Conservation (phyloP, 2,113 vertebrate species). For the Dendrocopos noguchii region DNA sequence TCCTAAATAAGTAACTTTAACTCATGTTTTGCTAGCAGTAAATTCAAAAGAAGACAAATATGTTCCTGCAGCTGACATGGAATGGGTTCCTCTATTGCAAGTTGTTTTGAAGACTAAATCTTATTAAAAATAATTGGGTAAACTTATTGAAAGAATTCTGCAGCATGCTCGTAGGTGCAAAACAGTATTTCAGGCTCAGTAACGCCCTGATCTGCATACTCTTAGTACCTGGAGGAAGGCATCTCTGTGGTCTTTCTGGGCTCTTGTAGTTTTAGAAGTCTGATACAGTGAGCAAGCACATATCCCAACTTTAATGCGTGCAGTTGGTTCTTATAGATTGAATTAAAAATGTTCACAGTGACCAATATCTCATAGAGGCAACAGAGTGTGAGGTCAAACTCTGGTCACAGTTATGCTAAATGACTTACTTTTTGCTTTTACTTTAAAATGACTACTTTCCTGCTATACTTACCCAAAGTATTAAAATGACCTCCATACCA, state of each 20-base stretch:
- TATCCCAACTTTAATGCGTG: constrained; percentile 14
- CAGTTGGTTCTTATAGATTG: background rate
- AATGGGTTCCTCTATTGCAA: background rate
- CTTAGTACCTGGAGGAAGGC: background rate
- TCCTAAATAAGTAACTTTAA: background rate
- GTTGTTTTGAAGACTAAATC: background rate
- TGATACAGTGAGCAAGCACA: background rate
- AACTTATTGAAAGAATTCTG: background rate
- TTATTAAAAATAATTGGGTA: background rate
- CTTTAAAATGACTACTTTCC: constrained; percentile 45
- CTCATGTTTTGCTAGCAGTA: background rate
- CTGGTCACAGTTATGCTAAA: constrained; percentile 34
- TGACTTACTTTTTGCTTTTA: constrained; percentile 28
- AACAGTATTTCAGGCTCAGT: background rate
- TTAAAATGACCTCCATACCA: constrained; percentile 67
- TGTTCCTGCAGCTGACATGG: rapidly evolving
- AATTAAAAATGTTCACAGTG: constrained; percentile 8
- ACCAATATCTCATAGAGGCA: background rate
- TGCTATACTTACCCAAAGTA: constrained; percentile 63
- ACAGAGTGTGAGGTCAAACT: background rate
- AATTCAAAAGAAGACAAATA: background rate
- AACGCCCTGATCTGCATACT: background rate
- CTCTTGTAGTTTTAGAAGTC: background rate
- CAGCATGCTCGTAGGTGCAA: background rate
- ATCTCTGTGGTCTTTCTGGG: background rate